Conservation (phyloP, 1,140 invertebrate species). For the Forficula auricularia region DNA sequence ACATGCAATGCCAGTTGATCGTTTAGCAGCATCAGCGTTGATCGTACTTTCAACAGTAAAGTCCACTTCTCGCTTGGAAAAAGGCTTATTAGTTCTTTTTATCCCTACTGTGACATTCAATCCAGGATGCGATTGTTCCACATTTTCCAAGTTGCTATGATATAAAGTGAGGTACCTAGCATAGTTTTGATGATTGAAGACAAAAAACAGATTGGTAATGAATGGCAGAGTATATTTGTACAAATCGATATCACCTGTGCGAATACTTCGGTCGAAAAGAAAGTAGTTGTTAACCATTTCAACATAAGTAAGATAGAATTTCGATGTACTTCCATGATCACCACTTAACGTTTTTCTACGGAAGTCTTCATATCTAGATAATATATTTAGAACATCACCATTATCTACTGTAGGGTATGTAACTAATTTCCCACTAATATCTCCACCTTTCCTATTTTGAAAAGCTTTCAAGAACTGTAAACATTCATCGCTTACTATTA, state of each 20-base stretch:
- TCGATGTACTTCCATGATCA: slow-evolving; percentile 7
- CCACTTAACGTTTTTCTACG: slow-evolving; percentile 6
- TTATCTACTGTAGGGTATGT: slow-evolving; percentile 13
- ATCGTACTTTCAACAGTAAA: slow-evolving; percentile 15
- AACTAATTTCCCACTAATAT: slow-evolving; percentile 10
- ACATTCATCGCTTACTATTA: neutral
- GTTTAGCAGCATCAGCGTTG: slow-evolving; percentile 13
- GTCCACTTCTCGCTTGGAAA: slow-evolving; percentile 10
- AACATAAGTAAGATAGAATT: slow-evolving; percentile 8
- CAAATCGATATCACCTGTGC: slow-evolving; percentile 5
- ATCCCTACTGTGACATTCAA: slow-evolving; percentile 12
- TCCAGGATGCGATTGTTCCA: slow-evolving; percentile 11
- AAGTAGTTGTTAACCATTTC: slow-evolving; percentile 8
- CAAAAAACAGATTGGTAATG: slow-evolving; percentile 9
- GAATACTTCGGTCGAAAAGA: neutral
- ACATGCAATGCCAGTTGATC: slow-evolving; percentile 11
- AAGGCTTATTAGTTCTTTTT: slow-evolving; percentile 14
- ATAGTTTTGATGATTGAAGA: slow-evolving; percentile 11
- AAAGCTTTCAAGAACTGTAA: neutral
- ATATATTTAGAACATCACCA: slow-evolving; percentile 12
- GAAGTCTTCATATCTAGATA: slow-evolving; percentile 10
- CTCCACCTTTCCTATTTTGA: slow-evolving; percentile 8
- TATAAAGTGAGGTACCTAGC: slow-evolving; percentile 7
- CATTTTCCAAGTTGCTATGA: slow-evolving; percentile 11
- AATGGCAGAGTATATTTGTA: slow-evolving; percentile 6